phyloP scores from a whole-genome alignment of 1,140 invertebrate genomes.

The Orussus abietinus region DNA sequence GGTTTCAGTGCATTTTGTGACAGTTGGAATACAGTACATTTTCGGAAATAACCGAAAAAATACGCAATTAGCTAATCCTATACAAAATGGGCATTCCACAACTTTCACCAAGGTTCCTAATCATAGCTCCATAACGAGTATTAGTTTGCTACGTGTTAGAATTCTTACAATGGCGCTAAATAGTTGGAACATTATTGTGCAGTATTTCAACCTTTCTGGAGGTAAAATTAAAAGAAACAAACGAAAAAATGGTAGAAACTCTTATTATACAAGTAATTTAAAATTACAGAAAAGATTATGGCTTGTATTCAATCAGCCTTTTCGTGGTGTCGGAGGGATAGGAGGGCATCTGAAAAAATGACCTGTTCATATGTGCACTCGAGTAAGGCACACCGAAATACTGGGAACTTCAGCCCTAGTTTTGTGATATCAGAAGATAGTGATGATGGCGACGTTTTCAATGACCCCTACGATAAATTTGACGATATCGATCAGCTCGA shows the following conservation, averaged over 20 bases:
- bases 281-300: slow-evolving; percentile 16
- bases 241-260: no score
- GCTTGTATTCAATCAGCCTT: slow-evolving; percentile 17
- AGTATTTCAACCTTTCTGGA: not conserved
- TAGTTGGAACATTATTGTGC: not conserved
- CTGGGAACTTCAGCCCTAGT: no score
- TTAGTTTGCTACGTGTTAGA: not conserved
- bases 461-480: slow-evolving; percentile 4
- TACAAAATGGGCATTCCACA: not conserved
- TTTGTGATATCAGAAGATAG: slow-evolving; percentile 32
- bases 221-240: not conserved
- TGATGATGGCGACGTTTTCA: slow-evolving; percentile 23
- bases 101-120: slow-evolving; percentile 1
- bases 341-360: slow-evolving; percentile 31
- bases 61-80: no score
- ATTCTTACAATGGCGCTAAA: not conserved
- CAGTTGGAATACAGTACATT: slow-evolving; percentile 32
- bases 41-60: no score
- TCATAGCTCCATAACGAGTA: slow-evolving; percentile 13
- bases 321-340: slow-evolving; percentile 24
- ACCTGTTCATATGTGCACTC: slow-evolving; percentile 42
- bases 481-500: slow-evolving; percentile 14
- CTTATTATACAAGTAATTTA: no score
- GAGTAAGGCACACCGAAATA: no score
- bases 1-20: slow-evolving; percentile 40